Percentiles rank a stretch among this genome's conserved stretches.
These are phyloP conservation scores for Strix aluco DNA, from an alignment of 2,113 vertebrate genomes.

Conservation along the genomic window DNA sequence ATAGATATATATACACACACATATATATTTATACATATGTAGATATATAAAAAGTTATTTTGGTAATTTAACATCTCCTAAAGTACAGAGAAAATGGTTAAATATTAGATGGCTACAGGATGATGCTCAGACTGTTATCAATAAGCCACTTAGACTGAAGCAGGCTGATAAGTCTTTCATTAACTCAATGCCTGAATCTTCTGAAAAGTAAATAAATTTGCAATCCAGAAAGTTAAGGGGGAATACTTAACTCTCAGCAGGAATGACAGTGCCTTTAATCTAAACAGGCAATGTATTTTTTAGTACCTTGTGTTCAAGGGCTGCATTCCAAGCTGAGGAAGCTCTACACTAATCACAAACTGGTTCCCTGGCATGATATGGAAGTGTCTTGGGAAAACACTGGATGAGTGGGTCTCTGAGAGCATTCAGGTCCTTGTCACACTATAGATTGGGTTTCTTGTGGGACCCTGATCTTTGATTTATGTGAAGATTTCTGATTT, in stretches of 20 bases:
- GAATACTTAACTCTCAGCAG: slow-evolving; percentile 3
- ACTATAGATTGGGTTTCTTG: neutral
- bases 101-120: neutral
- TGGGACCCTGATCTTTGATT: neutral
- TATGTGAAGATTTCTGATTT: neutral
- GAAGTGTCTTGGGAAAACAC: neutral
- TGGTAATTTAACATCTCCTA: neutral
- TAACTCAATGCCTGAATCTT: neutral
- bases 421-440: neutral
- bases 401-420: neutral
- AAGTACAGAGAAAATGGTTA: neutral
- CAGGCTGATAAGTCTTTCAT: neutral
- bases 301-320: neutral
- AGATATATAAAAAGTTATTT: neutral
- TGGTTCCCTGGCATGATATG: neutral
- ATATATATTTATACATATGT: rapidly evolving
- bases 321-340: neutral
- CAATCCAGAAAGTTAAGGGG: neutral
- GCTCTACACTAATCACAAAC: neutral
- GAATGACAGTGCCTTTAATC: slow-evolving; percentile 27
- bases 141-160: neutral
- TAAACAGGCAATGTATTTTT: slow-evolving; percentile 1
- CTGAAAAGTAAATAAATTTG: slow-evolving; percentile 32
- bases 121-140: neutral
- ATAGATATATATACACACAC: rapidly evolving